Evolutionary conservation across 2,797 vertebrate species (phyloP).

Genomic region (Spatula clypeata): DNA sequence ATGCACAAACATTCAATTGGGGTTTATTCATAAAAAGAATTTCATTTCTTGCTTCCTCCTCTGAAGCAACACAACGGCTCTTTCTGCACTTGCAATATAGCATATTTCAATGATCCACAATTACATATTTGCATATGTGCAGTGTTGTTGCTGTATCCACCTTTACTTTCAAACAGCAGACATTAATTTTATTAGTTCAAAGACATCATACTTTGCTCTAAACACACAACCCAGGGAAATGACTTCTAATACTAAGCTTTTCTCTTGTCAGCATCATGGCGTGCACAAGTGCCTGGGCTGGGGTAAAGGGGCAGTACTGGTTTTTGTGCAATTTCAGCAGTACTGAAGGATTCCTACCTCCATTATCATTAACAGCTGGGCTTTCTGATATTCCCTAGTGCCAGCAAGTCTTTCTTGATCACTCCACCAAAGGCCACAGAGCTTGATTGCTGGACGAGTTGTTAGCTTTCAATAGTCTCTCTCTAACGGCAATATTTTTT

Average conservation of each 20-base stretch:
- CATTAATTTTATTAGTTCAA: not conserved
- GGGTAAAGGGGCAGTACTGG: rapidly evolving
- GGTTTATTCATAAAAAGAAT: conserved; percentile 39
- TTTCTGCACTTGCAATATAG: not conserved
- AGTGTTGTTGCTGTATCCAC: not conserved
- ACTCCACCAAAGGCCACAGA: not conserved
- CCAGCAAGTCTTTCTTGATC: not conserved
- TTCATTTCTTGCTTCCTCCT: conserved; percentile 8
- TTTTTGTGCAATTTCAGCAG: not conserved
- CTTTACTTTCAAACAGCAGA: not conserved
- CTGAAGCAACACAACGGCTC: conserved; percentile 27
- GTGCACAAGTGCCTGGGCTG: not conserved
- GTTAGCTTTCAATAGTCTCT: not conserved
- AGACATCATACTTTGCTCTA: not conserved
- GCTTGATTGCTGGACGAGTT: not conserved
- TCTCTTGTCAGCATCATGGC: not conserved
- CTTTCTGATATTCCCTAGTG: not conserved
- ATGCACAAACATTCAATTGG: conserved; percentile 68
- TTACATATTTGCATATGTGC: not conserved
- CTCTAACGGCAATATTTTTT: not conserved
- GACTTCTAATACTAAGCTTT: not conserved
- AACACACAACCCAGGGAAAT: not conserved
- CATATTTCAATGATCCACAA: not conserved
- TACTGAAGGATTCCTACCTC: not conserved
- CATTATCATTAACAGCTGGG: not conserved